Evolutionary conservation across 2,797 vertebrate species (phyloP).

Genomic region (Jordanella pulchra): DNA sequence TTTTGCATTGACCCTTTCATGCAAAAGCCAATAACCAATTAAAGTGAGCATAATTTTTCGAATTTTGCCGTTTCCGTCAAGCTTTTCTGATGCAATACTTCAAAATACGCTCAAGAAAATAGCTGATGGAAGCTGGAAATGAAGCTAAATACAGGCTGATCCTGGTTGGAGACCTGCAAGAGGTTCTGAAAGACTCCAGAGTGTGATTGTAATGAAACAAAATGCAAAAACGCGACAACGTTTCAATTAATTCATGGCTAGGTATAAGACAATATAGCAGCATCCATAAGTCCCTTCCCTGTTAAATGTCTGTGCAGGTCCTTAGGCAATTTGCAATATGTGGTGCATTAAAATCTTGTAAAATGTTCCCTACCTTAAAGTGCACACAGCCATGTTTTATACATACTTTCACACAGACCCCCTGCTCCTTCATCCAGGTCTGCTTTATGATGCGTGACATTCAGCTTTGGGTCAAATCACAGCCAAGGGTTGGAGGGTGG

Average conservation of each 20-base stretch:
- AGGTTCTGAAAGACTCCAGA: not conserved
- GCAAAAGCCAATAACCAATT: too few species aligned
- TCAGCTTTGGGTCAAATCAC: constrained; percentile 51
- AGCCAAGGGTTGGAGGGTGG: constrained; percentile 28
- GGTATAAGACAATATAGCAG: not conserved
- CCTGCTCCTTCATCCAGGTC: constrained; percentile 36
- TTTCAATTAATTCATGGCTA: not conserved
- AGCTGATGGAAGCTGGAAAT: too few species aligned
- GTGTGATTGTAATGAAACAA: not conserved
- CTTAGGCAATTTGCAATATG: not conserved
- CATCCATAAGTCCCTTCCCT: not conserved
- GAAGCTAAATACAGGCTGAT: not conserved
- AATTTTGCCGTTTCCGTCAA: too few species aligned
- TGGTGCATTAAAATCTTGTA: constrained; percentile 1
- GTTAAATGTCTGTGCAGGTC: not conserved
- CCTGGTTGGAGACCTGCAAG: not conserved
- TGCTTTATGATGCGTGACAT: constrained; percentile 54
- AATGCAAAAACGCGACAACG: not conserved
- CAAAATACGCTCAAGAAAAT: too few species aligned
- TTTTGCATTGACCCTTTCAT: too few species aligned
- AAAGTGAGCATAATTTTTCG: too few species aligned
- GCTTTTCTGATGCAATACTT: too few species aligned
- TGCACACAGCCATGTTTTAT: constrained; percentile 10
- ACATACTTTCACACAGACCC: constrained; percentile 25
- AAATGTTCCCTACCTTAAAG: constrained; percentile 13